Evolutionary conservation across 2,888 invertebrate species (phyloP), one percentile per base, ranked within the genome.

Genomic region (Tyria jacobaeae): DNA sequence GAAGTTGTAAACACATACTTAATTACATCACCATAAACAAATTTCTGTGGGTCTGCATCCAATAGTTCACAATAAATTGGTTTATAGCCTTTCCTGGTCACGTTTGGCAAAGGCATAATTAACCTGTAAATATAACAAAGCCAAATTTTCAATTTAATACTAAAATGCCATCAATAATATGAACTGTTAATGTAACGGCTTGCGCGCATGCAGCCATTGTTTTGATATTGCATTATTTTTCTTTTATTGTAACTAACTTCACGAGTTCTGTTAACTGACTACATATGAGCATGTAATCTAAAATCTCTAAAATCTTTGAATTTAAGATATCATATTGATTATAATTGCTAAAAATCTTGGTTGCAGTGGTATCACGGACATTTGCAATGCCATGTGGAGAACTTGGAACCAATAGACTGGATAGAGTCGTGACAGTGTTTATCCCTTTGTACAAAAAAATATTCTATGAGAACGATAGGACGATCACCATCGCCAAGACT

Each of bases 41-140:
- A 96, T 69, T 94, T 92, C 14, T 94, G 93, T 0, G 95, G 87
- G 68, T 96, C 95, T 12, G 81, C 78, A 73, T 96, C 95, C 17
- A 94, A 75, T 31, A 96, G 78, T 75, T 91, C 94, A 55, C 91
- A 93, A 61, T 94, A 91, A 34, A 96, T 88, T 0, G 95, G 92
- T 59, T 89, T 89, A 77, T 95, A 94, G 3, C 95, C 96, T 59
- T 83, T 79, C 67, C 74, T 75, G 12, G 88, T 87, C 6, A 76
- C 35, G 44, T 71, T 79, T 39, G 62, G 64, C 27, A 89, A 70
- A 24, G 88, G 88, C 51, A 76, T 80, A 50, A 89, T 85, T 66
- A 89, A 77, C 89, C 89, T 88, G 60, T 35, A 79, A 78, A 51
- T 27, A 56, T 31, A 56, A 58, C 50, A 63, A 60, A 62, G 39